Evolutionary conservation across 2,888 invertebrate genomes (phyloP).

Genomic region (Eupithecia abbreviata): DNA sequence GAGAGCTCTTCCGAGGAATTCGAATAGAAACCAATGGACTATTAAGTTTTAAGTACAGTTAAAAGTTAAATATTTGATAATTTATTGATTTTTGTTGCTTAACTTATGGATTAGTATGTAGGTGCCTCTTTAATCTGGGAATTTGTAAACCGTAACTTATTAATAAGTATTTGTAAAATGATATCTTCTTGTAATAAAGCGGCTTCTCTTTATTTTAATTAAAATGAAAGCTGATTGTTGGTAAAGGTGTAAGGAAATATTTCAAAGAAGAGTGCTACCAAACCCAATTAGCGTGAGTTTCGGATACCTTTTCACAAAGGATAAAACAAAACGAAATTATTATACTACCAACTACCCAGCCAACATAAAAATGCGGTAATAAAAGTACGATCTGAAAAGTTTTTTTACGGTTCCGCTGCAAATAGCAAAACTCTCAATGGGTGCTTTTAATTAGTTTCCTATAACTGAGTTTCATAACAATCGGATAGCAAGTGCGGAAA

Average conservation of each 20-base stretch:
- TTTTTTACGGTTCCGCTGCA: conserved; percentile 13
- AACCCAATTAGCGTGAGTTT: neutral
- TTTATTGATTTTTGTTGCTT: neutral
- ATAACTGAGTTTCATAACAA: conserved; percentile 24
- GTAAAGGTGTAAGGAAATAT: neutral
- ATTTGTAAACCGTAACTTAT: neutral
- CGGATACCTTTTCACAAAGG: neutral
- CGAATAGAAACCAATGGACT: conserved; percentile 23
- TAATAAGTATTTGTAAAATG: neutral
- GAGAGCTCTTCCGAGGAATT: conserved; percentile 22
- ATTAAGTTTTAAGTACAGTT: neutral
- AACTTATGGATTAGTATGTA: neutral
- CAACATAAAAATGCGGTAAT: neutral
- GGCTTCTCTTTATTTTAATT: neutral
- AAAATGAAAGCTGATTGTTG: neutral
- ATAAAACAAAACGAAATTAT: neutral
- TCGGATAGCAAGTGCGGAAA: conserved; percentile 24
- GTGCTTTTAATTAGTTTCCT: conserved; percentile 11
- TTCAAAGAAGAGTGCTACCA: neutral
- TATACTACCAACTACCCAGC: neutral
- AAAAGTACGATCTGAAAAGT: neutral
- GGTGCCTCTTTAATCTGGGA: neutral
- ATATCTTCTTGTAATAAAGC: neutral
- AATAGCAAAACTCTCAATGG: conserved; percentile 5
- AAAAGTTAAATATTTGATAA: neutral